Conservation (phyloP, 2,113 vertebrate species). For the Callopanchax toddi region DNA sequence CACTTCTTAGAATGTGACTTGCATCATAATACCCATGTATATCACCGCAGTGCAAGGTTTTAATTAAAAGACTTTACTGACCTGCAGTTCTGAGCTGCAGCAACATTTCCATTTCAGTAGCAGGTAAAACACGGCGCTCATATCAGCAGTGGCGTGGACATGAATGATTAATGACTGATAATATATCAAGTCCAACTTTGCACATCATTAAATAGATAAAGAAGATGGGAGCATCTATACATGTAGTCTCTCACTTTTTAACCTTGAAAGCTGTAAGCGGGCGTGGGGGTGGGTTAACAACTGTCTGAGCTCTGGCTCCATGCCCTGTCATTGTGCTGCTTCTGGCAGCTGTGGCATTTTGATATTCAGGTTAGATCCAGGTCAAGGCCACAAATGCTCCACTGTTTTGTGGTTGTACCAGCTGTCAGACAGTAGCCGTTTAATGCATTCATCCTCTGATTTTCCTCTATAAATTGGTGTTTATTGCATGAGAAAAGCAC, state of each 20-base stretch:
- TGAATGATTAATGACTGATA: constrained; percentile 51
- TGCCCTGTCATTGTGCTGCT: not conserved
- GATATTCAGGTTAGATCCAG: constrained; percentile 38
- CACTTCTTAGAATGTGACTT: constrained; percentile 6
- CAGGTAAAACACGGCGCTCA: constrained; percentile 27
- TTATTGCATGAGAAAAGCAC: constrained; percentile 50
- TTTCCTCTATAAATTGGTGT: constrained; percentile 6
- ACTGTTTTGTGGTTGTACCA: constrained; percentile 36
- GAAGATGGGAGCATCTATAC: constrained; percentile 37
- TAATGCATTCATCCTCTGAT: constrained; percentile 18
- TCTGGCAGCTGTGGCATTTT: constrained; percentile 29
- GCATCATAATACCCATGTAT: not conserved
- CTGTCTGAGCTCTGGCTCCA: constrained; percentile 8
- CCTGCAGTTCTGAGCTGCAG: constrained; percentile 7
- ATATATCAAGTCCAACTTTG: constrained; percentile 44
- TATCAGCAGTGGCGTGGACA: constrained; percentile 22
- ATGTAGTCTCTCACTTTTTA: constrained; percentile 35
- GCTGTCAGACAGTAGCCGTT: constrained; percentile 29
- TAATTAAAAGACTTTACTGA: constrained; percentile 12
- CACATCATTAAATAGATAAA: constrained; percentile 60
- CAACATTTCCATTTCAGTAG: constrained; percentile 39
- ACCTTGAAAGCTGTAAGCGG: constrained; percentile 52
- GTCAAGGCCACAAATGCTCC: constrained; percentile 54
- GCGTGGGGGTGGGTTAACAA: constrained; percentile 29
- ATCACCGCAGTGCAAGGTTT: constrained; percentile 5